Base-by-base conservation (phyloP, 2,113 vertebrate species). In the Urocynchramus pylzowi region DNA sequence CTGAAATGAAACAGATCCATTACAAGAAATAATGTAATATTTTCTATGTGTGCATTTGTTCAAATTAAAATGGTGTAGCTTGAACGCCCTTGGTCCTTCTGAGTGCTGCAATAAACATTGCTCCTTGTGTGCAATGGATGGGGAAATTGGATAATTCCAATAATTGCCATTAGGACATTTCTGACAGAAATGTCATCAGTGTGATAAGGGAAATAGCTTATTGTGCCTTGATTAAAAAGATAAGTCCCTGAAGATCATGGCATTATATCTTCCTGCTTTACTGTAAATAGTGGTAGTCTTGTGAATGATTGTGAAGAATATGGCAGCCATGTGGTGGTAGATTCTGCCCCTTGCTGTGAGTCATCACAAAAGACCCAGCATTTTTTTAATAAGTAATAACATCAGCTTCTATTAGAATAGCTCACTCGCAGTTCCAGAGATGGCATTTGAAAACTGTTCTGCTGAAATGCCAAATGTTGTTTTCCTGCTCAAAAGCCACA, bases 401-500 rank as follows among this genome's bases (percentile, higher is more conserved):
- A 88, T 88, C 63, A 47, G 17, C 52, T 56, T 80, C 74, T 82
- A 93, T 74, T 89, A 85, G 75, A 86, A 60, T 59, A 90, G 63
- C 79, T 95, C 68, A 10, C 59, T 93, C 41, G 3, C 35, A n/a
- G 42, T 87, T 93, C 92, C 45, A 57, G 88, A 90, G 64, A 67
- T 63, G 61, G 57, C 70, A 74, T 94, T 89, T 94, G 75, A 91
- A 94, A 83, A 87, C 61, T 59, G 49, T 82, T 93, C 65, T 86
- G 39, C 95, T 88, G 63, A 95, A 91, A 91, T 81, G 79, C 87
- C 92, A 92, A 94, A 84, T 95, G 83, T 90, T 95, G 63, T 86
- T 95, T 96, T 93, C 64, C 82, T 88, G 23, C 56, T 94, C 13
- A 3, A 71, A 91, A 96, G 42, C 82, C 89, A 90, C 71, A 88